Evolutionary conservation across 1,140 invertebrate genomes (phyloP).

Genomic region (Lucilia cuprina): DNA sequence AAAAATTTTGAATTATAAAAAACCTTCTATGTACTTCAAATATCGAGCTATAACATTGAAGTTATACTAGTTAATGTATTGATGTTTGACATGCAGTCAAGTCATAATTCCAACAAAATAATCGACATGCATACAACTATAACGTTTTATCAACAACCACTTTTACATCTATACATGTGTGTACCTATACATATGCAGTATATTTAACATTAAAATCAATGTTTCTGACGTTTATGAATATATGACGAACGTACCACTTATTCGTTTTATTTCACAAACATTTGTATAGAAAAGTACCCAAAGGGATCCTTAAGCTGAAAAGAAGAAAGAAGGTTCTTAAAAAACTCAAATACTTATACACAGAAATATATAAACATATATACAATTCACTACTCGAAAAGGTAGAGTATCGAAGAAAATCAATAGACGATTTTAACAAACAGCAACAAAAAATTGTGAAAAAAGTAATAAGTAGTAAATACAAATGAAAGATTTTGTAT

Average conservation of each 20-base stretch:
- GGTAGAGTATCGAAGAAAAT: neutral
- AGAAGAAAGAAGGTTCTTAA: neutral
- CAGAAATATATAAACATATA: neutral
- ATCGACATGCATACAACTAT: neutral
- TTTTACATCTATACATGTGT: neutral
- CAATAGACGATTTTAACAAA: constrained; percentile 2
- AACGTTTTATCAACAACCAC: too few relatives aligned
- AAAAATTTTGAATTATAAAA: neutral
- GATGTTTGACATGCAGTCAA: constrained; percentile 10
- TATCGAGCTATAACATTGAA: neutral
- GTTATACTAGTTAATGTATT: neutral
- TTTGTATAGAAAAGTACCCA: neutral
- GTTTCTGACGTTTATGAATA: constrained; percentile 7
- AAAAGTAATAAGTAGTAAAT: too few relatives aligned
- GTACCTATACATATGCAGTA: neutral
- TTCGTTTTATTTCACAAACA: neutral
- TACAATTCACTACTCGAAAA: constrained; percentile 1
- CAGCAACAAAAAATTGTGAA: too few relatives aligned
- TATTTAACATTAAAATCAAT: neutral
- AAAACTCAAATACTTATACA: neutral
- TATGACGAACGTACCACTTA: neutral
- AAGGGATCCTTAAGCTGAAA: neutral
- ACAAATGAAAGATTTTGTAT: too few relatives aligned
- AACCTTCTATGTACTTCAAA: neutral
- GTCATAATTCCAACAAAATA: constrained; percentile 6